A percentile compares a stretch with the other conserved stretches of the same genome.
phyloP scores from a whole-genome alignment of 2,888 invertebrate genomes.

The Cotesia congregata region DNA sequence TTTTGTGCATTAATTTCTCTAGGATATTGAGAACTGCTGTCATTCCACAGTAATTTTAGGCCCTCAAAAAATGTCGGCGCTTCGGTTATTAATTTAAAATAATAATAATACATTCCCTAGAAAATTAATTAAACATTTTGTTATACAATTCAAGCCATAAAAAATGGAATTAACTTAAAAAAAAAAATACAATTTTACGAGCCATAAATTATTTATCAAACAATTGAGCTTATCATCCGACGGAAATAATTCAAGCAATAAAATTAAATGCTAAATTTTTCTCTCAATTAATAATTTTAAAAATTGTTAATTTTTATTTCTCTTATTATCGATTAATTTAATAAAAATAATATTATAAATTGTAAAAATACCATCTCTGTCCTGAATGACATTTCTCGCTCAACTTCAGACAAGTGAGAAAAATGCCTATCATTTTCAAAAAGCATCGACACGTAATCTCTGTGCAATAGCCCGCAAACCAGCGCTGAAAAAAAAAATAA shows the following conservation, averaged over 20 bases:
- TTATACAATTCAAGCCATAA: too few relatives aligned
- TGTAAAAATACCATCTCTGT: conserved; percentile 81
- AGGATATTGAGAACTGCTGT: conserved; percentile 86
- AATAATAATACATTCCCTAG: conserved; percentile 88
- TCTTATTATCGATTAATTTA: not conserved
- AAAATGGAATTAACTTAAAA: too few relatives aligned
- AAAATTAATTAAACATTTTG: too few relatives aligned
- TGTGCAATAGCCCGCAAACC: conserved; percentile 75
- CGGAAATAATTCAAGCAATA: too few relatives aligned
- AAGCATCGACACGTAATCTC: conserved; percentile 78
- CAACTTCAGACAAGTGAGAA: conserved; percentile 84
- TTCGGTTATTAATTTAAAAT: conserved; percentile 85
- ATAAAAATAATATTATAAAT: not conserved
- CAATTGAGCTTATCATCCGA: too few relatives aligned
- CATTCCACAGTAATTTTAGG: conserved; percentile 76
- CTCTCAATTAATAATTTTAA: too few relatives aligned
- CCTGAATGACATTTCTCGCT: conserved; percentile 87
- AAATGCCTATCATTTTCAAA: conserved; percentile 90
- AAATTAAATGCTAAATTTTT: too few relatives aligned
- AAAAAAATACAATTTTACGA: too few relatives aligned
- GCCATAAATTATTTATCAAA: too few relatives aligned
- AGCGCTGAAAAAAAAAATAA: conserved; percentile 70
- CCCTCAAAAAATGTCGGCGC: conserved; percentile 77
- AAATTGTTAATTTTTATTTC: not conserved
- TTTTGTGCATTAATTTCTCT: conserved; percentile 84